phyloP scores from a whole-genome alignment of 2,797 vertebrate genomes.

The Menidia menidia region DNA sequence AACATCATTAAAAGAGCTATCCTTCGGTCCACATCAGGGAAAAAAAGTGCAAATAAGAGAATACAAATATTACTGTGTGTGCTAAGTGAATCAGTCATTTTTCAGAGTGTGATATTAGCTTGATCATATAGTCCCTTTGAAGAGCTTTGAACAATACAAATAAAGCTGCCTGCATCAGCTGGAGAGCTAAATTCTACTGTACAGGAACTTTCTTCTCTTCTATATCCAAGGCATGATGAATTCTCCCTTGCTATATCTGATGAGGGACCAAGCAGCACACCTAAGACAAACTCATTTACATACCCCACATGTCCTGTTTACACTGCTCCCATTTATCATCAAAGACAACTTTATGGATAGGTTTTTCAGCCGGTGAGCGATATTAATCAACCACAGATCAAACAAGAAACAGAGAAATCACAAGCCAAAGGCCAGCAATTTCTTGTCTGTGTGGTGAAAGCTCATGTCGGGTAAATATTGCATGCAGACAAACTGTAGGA shows the following conservation, averaged over 20 bases:
- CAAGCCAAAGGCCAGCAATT: constrained; percentile 49
- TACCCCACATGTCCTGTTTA: constrained; percentile 81
- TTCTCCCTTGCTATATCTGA: constrained; percentile 65
- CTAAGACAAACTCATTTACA: constrained; percentile 79
- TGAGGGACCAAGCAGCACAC: constrained; percentile 59
- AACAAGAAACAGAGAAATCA: constrained; percentile 67
- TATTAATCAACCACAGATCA: constrained; percentile 80
- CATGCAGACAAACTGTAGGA: constrained; percentile 75
- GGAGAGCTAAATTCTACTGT: constrained; percentile 63
- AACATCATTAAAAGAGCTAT: neutral
- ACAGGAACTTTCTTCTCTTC: constrained; percentile 53
- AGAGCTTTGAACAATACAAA: constrained; percentile 12
- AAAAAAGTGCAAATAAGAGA: constrained; percentile 6
- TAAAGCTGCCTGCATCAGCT: constrained; percentile 35
- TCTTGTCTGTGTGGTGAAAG: constrained; percentile 57
- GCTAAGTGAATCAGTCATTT: constrained; percentile 28
- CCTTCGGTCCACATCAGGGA: constrained; percentile 7
- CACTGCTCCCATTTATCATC: constrained; percentile 80
- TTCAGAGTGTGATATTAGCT: constrained; percentile 22
- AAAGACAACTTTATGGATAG: constrained; percentile 78
- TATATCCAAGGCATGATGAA: constrained; percentile 64
- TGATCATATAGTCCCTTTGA: constrained; percentile 35
- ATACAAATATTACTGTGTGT: neutral
- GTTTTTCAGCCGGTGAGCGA: constrained; percentile 60
- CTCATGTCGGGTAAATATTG: constrained; percentile 76